Evolutionary conservation across 2,797 vertebrate species (phyloP), one percentile per base, ranked within the genome.

Genomic region (Eutrigla gurnardus): DNA sequence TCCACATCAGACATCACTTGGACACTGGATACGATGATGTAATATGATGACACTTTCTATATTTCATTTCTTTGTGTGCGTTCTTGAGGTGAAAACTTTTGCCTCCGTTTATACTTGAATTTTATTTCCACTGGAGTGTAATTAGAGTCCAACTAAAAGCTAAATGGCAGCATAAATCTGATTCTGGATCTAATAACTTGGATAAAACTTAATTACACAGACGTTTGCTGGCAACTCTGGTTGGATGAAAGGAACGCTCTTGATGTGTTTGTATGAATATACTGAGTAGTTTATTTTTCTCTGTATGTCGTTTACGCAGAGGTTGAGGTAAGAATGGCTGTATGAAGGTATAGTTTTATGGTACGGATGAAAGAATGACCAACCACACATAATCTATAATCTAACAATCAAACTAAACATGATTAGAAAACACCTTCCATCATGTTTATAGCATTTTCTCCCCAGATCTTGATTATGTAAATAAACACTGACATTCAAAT

Each of bases 401-500:
- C 63, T 62, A 66, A 76, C 42, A 32, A 53, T 46, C 66, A 25
- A 50, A 65, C 80, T 52, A 42, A 74, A 86, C 60, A 53, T 72
- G 63, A 86, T 84, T 76, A 85, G 64, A 81, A 39, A 85, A 78
- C 58, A 58, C 45, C 55, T 79, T 66, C 43, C 74, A 70, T 71
- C 0, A 80, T 80, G 53, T 79, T 83, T 77, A 75, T 70, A 63
- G 61, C 60, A 13, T 62, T 63, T 49, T 17, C 25, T 18, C 18
- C 12, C 61, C 5, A 43, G 75, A 82, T 74, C 57, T 58, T 75
- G 63, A 90, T 87, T 80, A 82, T 94, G 91, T 92, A 90, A 92
- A 93, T 93, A 91, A 89, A 89, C 70, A 70, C 67, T 86, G 86
- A 88, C 75, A 81, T 86, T 85, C 64, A 84, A 78, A 87, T 89